Percentiles rank a stretch among this genome's conserved stretches.
Conservation (phyloP, 2,797 vertebrate genomes). For the Masticophis lateralis region DNA sequence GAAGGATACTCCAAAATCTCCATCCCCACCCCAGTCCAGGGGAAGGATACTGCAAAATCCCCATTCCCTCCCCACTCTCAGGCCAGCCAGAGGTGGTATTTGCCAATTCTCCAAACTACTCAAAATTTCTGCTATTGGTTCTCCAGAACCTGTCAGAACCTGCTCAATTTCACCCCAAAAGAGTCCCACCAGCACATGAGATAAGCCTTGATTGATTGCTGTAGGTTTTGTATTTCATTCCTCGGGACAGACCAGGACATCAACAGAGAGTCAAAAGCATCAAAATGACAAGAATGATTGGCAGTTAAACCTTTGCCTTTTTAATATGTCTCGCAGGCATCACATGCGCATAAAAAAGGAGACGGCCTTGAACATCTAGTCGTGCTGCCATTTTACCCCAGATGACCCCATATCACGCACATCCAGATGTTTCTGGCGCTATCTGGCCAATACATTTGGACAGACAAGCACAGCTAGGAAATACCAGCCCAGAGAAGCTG, state of each 20-base stretch:
- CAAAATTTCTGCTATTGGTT: too few relatives aligned
- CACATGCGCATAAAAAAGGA: background rate
- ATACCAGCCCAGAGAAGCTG: background rate
- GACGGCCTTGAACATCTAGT: background rate
- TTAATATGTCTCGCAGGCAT: background rate
- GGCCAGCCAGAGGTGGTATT: too few relatives aligned
- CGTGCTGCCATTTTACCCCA: background rate
- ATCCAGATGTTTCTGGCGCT: background rate
- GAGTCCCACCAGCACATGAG: background rate
- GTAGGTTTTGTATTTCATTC: background rate
- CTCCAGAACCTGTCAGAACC: too few relatives aligned
- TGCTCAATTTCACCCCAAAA: too few relatives aligned
- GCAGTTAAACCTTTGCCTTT: background rate
- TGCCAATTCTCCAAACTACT: too few relatives aligned
- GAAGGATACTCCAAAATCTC: too few relatives aligned
- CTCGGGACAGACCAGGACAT: background rate
- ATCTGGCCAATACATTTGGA: background rate
- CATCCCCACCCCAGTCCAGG: too few relatives aligned
- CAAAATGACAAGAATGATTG: background rate
- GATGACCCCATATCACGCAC: background rate
- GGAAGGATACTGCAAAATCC: too few relatives aligned
- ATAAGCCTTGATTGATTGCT: background rate
- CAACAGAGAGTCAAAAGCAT: background rate
- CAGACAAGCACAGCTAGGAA: background rate
- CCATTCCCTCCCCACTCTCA: too few relatives aligned